phyloP scores from a whole-genome alignment of 2,113 vertebrate genomes.

The Machaerirhynchus nigripectus region DNA sequence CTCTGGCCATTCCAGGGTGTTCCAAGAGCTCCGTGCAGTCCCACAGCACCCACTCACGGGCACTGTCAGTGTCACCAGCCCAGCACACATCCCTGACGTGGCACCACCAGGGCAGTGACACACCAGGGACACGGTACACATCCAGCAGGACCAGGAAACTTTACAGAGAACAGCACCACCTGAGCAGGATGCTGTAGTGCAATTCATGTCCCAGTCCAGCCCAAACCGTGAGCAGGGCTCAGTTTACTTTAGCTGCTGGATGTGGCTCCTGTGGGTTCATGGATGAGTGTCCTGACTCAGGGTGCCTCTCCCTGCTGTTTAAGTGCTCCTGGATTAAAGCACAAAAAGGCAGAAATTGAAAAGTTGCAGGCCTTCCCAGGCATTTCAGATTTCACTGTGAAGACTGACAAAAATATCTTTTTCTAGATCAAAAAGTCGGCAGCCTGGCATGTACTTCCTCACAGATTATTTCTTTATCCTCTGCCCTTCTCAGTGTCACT shows the following conservation, averaged over 20 bases:
- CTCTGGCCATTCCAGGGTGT: background rate
- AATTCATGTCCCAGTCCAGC: background rate
- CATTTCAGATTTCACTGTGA: background rate
- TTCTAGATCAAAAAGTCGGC: background rate
- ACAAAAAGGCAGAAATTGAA: background rate
- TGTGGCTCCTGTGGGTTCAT: background rate
- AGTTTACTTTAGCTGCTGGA: background rate
- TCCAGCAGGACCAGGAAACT: background rate
- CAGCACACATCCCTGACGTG: background rate
- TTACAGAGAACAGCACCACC: background rate
- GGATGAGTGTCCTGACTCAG: background rate
- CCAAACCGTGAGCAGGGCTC: background rate
- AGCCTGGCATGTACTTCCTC: background rate
- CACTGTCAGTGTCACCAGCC: background rate
- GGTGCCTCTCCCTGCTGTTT: background rate
- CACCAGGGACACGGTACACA: background rate
- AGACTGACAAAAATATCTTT: background rate
- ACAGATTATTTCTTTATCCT: conserved; percentile 1
- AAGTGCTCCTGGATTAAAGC: background rate
- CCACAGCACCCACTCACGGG: background rate
- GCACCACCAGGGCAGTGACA: background rate
- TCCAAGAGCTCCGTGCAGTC: background rate
- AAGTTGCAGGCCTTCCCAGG: background rate
- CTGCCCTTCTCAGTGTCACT: background rate
- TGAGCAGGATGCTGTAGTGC: background rate